Evolutionary conservation across 1,140 invertebrate species (phyloP).

Genomic region (Phymastichus coffea): DNA sequence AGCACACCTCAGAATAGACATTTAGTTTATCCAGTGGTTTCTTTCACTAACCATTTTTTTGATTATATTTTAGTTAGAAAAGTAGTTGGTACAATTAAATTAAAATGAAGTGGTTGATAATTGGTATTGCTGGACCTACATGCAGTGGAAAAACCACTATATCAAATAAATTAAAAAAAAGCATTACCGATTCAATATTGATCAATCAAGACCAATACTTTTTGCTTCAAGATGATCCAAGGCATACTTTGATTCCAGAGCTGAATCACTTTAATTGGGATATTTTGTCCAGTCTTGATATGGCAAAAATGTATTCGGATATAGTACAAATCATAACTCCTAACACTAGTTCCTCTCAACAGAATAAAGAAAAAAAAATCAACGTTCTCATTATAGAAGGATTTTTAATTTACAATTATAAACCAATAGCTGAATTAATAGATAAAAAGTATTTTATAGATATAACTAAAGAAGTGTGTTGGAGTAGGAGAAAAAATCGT

Average conservation of each 20-base stretch:
- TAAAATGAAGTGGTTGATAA: constrained; percentile 63
- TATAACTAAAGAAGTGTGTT: constrained; percentile 67
- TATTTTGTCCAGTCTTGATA: constrained; percentile 70
- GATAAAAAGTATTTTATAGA: constrained; percentile 73
- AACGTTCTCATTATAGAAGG: constrained; percentile 74
- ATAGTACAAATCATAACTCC: constrained; percentile 45
- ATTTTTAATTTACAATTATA: constrained; percentile 73
- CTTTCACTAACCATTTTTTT: too few relatives aligned
- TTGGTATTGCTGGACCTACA: constrained; percentile 76
- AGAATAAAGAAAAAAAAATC: constrained; percentile 33
- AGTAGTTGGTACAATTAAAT: too few relatives aligned
- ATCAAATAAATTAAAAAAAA: constrained; percentile 59
- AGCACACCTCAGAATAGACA: too few relatives aligned
- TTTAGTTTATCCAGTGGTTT: too few relatives aligned
- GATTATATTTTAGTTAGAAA: too few relatives aligned
- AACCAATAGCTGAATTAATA: constrained; percentile 65
- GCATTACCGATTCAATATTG: constrained; percentile 58
- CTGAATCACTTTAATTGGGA: constrained; percentile 81
- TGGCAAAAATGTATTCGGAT: constrained; percentile 69
- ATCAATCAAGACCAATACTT: constrained; percentile 81
- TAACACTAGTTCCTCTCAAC: constrained; percentile 1
- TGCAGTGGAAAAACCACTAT: constrained; percentile 80
- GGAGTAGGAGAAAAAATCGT: constrained; percentile 60
- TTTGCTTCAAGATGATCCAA: constrained; percentile 64
- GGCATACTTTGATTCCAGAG: constrained; percentile 65